A percentile compares a stretch with the other conserved stretches of the same genome.
Conservation (phyloP, 2,113 vertebrate genomes). For the Dolichotis patagonum region DNA sequence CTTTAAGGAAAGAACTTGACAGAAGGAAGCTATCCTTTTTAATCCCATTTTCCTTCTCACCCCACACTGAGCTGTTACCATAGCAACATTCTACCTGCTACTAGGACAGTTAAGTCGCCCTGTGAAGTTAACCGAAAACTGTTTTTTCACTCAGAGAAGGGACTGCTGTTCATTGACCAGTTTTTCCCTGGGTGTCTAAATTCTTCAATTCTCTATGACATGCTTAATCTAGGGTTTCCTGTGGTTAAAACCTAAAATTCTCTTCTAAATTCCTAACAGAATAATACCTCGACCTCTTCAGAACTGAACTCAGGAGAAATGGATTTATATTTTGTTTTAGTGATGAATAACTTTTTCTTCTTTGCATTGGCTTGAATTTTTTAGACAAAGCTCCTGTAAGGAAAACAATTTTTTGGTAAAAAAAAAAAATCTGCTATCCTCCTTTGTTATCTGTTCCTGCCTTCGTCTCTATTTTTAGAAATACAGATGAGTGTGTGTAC, state of each 20-base stretch:
- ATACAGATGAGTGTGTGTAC: neutral
- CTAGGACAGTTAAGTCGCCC: constrained; percentile 36
- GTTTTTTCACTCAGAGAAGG: constrained; percentile 41
- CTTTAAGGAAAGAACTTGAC: constrained; percentile 17
- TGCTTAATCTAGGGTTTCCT: neutral
- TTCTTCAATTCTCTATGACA: neutral
- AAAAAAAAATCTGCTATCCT: neutral
- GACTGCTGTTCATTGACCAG: constrained; percentile 63
- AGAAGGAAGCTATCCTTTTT: constrained; percentile 61
- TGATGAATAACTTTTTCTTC: neutral
- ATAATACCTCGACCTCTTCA: neutral
- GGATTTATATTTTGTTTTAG: constrained; percentile 1
- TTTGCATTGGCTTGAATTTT: neutral
- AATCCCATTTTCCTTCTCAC: constrained; percentile 74
- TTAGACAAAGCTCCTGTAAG: neutral
- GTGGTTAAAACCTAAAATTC: constrained; percentile 41
- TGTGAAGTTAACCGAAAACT: constrained; percentile 28
- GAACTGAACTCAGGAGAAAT: neutral
- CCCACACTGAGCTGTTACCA: constrained; percentile 74
- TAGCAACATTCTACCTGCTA: constrained; percentile 70
- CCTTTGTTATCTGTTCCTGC: accelerated
- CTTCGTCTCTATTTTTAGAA: neutral
- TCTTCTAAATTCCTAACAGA: neutral
- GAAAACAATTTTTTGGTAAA: neutral
- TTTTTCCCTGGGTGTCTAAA: constrained; percentile 41